phyloP scores from a whole-genome alignment of 2,888 invertebrate genomes.

The Gastracanthus pulcherrimus region DNA sequence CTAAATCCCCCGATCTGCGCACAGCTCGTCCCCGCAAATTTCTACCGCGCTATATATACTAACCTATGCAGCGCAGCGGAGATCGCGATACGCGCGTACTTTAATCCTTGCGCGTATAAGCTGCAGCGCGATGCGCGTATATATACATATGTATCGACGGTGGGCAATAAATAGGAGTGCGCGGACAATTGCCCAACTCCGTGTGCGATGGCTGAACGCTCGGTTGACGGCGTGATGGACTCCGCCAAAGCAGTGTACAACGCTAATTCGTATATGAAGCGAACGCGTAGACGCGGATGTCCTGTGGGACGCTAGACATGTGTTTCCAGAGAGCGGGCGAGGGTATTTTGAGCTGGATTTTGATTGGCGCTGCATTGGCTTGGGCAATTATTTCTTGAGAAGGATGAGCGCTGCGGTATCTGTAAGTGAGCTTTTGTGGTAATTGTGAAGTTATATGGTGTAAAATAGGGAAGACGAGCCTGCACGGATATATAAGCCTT shows the following conservation, averaged over 20 bases:
- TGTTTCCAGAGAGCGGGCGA: not conserved
- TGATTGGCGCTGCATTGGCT: not conserved
- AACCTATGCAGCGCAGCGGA: too few relatives aligned
- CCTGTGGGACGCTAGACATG: not conserved
- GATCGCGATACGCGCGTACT: not conserved
- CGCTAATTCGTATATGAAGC: not conserved
- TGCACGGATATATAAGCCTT: too few relatives aligned
- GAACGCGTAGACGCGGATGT: not conserved
- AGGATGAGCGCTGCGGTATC: too few relatives aligned
- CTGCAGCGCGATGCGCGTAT: too few relatives aligned
- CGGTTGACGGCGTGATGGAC: not conserved
- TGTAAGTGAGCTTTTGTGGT: too few relatives aligned
- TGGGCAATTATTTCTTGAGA: too few relatives aligned
- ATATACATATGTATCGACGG: not conserved
- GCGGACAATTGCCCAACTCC: not conserved
- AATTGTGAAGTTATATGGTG: too few relatives aligned
- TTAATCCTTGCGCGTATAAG: constrained; percentile 3
- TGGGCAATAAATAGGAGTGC: constrained; percentile 2
- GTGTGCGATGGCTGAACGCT: not conserved
- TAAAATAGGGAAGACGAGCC: too few relatives aligned
- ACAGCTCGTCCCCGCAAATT: not conserved
- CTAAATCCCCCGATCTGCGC: constrained; percentile 45
- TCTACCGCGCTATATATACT: too few relatives aligned
- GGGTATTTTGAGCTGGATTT: not conserved
- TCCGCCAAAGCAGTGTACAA: not conserved